phyloP scores from a whole-genome alignment of 1,140 invertebrate species.

The Panagrolaimus sp. region DNA sequence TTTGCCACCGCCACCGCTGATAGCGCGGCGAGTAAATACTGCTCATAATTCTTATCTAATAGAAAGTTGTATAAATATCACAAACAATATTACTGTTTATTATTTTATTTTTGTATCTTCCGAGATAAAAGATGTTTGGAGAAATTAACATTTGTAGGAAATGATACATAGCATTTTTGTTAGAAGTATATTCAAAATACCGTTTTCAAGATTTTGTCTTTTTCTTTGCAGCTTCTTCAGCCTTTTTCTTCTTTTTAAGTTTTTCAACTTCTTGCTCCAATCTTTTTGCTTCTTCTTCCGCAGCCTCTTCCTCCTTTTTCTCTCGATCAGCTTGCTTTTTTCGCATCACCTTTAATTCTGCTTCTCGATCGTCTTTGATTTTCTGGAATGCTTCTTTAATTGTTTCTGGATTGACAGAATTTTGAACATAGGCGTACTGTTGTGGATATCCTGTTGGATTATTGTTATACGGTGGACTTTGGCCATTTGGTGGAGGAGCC shows the following conservation, averaged over 20 bases:
- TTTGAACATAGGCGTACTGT: no score
- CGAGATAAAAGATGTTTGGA: no score
- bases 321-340: slow-evolving; percentile 8
- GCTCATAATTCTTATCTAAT: no score
- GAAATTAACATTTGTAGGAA: no score
- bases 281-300: slow-evolving; percentile 2
- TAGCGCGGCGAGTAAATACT: no score
- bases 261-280: slow-evolving; percentile 1
- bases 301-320: neutral
- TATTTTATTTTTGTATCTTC: no score
- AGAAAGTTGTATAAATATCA: no score
- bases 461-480: neutral
- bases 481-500: neutral
- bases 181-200: no score
- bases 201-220: neutral
- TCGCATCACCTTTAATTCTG: neutral
- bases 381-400: neutral
- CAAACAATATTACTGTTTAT: no score
- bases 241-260: neutral
- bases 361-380: slow-evolving; percentile 1
- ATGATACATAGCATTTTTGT: no score
- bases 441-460: neutral
- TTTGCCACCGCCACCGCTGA: no score
- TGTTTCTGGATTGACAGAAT: neutral
- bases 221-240: neutral